Base-by-base conservation (phyloP, 53 echinoderm and acorn worm species). In the Zoroaster sp. region DNA sequence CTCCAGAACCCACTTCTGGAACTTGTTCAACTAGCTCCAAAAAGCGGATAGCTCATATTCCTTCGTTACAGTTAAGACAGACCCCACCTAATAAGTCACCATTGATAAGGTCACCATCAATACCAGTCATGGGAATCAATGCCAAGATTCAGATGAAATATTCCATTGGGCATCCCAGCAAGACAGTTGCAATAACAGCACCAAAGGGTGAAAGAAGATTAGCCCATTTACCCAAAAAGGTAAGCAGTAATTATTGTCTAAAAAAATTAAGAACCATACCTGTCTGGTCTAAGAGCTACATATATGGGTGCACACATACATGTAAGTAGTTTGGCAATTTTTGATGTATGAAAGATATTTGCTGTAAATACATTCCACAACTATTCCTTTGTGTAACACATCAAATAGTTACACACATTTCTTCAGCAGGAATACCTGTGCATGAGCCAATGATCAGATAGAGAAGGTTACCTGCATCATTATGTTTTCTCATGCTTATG, bases 151-250 rank as follows among this genome's bases (percentile, higher is more conserved):
- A 93, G 68, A 46, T 38, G 68, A 80, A 78, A n/a, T 85, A 71
- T 53, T 66, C 42, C 69, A 81, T 65, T 36, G 87, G 88, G 11
- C 41, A 65, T 11, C 39, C 82, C 17, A 73, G 72, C 32, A 90
- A 90, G 46, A 97, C 96, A 9, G 23, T 92, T 3, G 89, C 93
- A 21, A 95, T 90, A 78, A 92, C 97, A 8, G 92, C 90, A 20
- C 80, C 81, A 20, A 97, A 95, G 59, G 86, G 83, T 14, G 88
- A 74, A 11, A 94, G 88, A 72, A 92, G 97, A 72, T 10, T 89
- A 9, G 97, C 97, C 1, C 97, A 97, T 73, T 52, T 89, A 15
- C 97, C 95, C 8, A 88, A 78, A 28, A 93, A 90, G 79, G 97
- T 97, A 67, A 92, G 69, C 40, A 55, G 3, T 68, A 18, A 15